Conservation (phyloP, 2,888 invertebrate genomes). For the Stictocephala bisonia region DNA sequence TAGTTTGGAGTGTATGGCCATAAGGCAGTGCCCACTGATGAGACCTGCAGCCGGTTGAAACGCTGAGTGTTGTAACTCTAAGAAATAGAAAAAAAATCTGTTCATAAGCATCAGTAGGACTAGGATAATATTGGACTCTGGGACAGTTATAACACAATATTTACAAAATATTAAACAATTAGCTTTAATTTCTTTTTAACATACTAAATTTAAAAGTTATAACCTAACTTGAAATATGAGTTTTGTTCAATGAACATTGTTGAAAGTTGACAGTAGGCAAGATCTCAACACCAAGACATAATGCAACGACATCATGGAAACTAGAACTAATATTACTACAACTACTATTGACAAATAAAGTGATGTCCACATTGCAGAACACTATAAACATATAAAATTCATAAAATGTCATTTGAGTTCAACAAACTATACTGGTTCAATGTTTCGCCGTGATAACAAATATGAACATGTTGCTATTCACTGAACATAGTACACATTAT, state of each 20-base stretch:
- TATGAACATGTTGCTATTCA: too few relatives aligned
- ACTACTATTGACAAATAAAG: not conserved
- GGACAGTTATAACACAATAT: too few relatives aligned
- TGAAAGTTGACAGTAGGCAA: not conserved
- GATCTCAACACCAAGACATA: not conserved
- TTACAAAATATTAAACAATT: constrained; percentile 29
- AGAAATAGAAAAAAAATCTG: too few relatives aligned
- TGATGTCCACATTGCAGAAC: constrained; percentile 4
- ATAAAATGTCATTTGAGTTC: not conserved
- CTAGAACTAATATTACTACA: not conserved
- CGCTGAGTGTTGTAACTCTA: too few relatives aligned
- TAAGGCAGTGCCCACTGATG: too few relatives aligned
- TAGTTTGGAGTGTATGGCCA: too few relatives aligned
- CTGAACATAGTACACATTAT: not conserved
- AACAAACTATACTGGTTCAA: not conserved
- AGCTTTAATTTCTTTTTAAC: constrained; percentile 21
- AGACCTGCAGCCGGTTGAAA: too few relatives aligned
- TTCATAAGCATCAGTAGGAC: too few relatives aligned
- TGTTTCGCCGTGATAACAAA: not conserved
- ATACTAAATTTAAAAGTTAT: not conserved
- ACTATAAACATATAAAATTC: not conserved
- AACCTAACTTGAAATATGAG: not conserved
- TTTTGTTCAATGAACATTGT: not conserved
- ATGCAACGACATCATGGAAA: not conserved
- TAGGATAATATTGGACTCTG: too few relatives aligned